Evolutionary conservation across 2,797 vertebrate genomes (phyloP).

Genomic region (Chaunax sp.): DNA sequence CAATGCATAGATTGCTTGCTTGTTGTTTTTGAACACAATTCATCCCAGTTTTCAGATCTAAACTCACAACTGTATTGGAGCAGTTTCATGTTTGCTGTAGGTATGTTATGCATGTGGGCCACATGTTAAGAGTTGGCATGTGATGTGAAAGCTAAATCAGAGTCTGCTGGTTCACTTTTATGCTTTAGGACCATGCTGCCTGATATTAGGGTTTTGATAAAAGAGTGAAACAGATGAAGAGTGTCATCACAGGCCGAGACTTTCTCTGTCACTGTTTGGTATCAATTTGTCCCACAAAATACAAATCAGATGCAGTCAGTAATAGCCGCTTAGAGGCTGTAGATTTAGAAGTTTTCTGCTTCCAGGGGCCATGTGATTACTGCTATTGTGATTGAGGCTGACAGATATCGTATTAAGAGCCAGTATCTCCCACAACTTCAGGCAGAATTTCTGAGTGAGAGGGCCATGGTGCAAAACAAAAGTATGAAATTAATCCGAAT

Average conservation of each 20-base stretch:
- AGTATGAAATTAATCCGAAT: not conserved
- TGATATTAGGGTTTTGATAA: conserved; percentile 31
- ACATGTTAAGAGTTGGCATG: conserved; percentile 27
- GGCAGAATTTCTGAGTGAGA: not conserved
- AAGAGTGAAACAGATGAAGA: conserved; percentile 30
- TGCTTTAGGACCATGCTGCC: conserved; percentile 8
- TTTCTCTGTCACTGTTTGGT: conserved; percentile 23
- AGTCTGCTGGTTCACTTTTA: conserved; percentile 30
- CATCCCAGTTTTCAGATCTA: not conserved
- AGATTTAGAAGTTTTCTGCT: conserved; percentile 22
- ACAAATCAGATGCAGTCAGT: conserved; percentile 18
- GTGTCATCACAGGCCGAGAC: conserved; percentile 8
- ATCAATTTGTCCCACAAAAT: conserved; percentile 35
- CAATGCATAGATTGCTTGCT: not conserved
- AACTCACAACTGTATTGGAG: conserved; percentile 2
- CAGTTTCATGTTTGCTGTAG: conserved; percentile 10
- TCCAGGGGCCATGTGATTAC: conserved; percentile 25
- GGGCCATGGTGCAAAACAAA: not conserved
- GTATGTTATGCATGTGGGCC: conserved; percentile 19
- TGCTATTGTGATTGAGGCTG: conserved; percentile 20
- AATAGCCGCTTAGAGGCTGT: not conserved
- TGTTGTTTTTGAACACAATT: conserved; percentile 1
- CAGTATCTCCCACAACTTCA: conserved; percentile 24
- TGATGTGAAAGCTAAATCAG: conserved; percentile 50
- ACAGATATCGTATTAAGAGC: conserved; percentile 21